These are phyloP conservation scores for Bombus balteatus DNA, from an alignment of 1,140 invertebrate genomes.

Conservation along the genomic window DNA sequence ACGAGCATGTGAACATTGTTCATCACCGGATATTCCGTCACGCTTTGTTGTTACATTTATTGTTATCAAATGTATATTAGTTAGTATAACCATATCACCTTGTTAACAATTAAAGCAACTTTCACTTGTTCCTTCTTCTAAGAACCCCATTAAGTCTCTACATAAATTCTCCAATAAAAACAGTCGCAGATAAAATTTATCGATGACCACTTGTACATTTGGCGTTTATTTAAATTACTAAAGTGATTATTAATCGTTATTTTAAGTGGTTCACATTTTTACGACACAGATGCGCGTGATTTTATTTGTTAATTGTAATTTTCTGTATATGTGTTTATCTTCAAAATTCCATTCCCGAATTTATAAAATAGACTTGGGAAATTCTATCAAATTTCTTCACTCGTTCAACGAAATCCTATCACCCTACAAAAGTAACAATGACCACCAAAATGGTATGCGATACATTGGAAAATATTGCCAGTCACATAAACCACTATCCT, in stretches of 20 bases:
- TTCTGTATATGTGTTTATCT: neutral
- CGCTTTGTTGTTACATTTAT: too few species aligned
- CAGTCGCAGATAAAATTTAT: neutral
- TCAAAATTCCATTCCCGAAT: too few species aligned
- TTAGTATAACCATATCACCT: too few species aligned
- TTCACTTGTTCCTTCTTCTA: too few species aligned
- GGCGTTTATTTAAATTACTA: neutral
- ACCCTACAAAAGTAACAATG: neutral
- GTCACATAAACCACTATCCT: neutral
- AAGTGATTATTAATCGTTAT: neutral
- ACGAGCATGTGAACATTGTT: too few species aligned
- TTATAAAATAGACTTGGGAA: neutral
- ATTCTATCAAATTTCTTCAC: neutral
- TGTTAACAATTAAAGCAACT: too few species aligned
- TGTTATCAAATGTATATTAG: too few species aligned
- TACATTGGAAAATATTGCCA: neutral
- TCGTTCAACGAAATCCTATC: neutral
- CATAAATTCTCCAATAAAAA: neutral
- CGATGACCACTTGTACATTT: neutral
- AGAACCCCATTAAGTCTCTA: too few species aligned
- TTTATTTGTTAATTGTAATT: neutral
- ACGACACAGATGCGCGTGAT: neutral
- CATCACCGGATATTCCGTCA: too few species aligned
- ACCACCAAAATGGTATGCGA: neutral
- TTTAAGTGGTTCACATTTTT: neutral